These are phyloP conservation scores for Sycobia sp. DNA, from an alignment of 1,140 invertebrate species.

Conservation along the genomic window DNA sequence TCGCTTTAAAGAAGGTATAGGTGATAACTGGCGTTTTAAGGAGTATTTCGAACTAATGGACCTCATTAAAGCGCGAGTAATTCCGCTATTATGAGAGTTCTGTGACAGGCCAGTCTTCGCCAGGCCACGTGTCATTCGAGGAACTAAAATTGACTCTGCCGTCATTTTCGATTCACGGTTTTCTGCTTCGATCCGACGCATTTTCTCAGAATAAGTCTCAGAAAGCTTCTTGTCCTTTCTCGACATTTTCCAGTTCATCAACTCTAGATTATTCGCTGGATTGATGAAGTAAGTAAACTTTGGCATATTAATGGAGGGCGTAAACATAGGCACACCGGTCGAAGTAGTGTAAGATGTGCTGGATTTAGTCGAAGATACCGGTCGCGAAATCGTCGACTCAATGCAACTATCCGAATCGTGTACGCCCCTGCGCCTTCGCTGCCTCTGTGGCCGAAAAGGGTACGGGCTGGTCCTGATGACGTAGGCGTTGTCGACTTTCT, in stretches of 20 bases:
- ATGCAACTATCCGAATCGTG: too few species aligned
- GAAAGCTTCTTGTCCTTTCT: constrained; percentile 57
- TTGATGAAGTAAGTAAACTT: constrained; percentile 56
- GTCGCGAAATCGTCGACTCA: too few species aligned
- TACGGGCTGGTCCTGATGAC: constrained; percentile 51
- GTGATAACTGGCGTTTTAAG: too few species aligned
- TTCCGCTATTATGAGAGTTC: too few species aligned
- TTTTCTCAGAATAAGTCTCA: constrained; percentile 52
- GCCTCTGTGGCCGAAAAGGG: constrained; percentile 52
- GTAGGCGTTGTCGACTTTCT: constrained; percentile 45
- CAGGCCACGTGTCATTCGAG: too few species aligned
- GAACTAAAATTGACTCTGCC: too few species aligned
- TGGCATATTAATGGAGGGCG: constrained; percentile 36
- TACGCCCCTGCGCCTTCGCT: neutral
- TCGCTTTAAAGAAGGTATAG: too few species aligned
- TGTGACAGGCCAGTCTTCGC: too few species aligned
- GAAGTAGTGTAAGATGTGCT: constrained; percentile 1
- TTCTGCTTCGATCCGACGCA: constrained; percentile 20
- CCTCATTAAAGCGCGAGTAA: too few species aligned
- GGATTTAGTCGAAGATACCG: neutral
- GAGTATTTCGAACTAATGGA: too few species aligned
- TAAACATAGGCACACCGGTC: constrained; percentile 46
- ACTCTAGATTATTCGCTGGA: constrained; percentile 38
- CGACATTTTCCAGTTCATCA: constrained; percentile 53
- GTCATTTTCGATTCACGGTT: too few species aligned